Conservation (phyloP, 2,888 invertebrate species). For the Sabatieria punctata region DNA sequence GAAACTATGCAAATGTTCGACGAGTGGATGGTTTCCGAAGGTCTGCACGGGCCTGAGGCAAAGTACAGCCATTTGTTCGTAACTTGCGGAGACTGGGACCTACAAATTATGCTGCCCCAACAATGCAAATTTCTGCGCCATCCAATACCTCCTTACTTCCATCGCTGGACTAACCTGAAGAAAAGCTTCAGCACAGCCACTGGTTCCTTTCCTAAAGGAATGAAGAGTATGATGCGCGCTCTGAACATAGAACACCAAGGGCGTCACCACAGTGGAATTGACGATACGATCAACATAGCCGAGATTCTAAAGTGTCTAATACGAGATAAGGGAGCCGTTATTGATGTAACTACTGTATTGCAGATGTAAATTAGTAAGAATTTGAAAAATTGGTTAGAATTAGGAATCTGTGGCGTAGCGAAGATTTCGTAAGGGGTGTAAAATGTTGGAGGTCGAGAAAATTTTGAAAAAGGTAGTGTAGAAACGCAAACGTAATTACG, state of each 20-base stretch:
- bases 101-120: slow-evolving; percentile 10
- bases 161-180: slow-evolving; percentile 45
- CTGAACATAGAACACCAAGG: slow-evolving; percentile 33
- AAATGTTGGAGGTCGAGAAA: no score
- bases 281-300: slow-evolving; percentile 37
- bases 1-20: slow-evolving; percentile 29
- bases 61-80: slow-evolving; percentile 35
- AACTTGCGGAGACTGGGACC: slow-evolving; percentile 45
- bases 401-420: no score
- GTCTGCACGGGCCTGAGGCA: background rate
- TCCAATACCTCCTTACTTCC: slow-evolving; percentile 34
- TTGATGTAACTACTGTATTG: no score
- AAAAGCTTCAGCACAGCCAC: slow-evolving; percentile 31
- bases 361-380: no score
- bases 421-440: no score
- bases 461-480: no score
- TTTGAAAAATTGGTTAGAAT: no score
- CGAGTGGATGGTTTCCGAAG: slow-evolving; percentile 6
- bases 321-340: no score
- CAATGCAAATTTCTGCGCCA: slow-evolving; percentile 13
- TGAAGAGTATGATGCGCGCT: slow-evolving; percentile 32
- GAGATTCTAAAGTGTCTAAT: slow-evolving; percentile 29
- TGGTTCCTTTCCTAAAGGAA: slow-evolving; percentile 33
- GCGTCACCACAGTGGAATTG: slow-evolving; percentile 39
- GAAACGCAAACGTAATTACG: no score